Conservation (phyloP, 2,888 invertebrate genomes). For the Machimus rusticus region DNA sequence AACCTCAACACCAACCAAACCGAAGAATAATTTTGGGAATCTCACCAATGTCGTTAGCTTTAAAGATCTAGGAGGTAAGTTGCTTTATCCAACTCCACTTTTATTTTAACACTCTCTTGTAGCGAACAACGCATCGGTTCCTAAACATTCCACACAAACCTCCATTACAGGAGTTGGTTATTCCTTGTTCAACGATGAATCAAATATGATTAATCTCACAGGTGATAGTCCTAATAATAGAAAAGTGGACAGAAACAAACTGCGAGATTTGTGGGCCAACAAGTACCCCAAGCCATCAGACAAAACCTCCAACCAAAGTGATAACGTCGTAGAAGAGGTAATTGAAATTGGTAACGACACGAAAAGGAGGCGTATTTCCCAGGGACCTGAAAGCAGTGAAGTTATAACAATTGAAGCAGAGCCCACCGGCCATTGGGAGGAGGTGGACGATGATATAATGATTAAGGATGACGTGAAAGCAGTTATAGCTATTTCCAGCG, state of each 20-base stretch:
- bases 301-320: not conserved
- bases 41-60: conserved; percentile 55
- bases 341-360: not conserved
- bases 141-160: not conserved
- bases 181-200: not conserved
- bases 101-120: not conserved
- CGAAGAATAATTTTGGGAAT: conserved; percentile 47
- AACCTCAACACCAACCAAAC: conserved; percentile 36
- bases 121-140: not conserved
- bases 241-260: conserved; percentile 41
- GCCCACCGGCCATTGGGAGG: conserved; percentile 49
- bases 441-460: conserved; percentile 57
- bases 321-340: not conserved
- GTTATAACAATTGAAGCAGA: conserved; percentile 6
- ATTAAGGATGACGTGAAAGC: conserved; percentile 49
- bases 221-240: not conserved
- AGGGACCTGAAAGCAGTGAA: not conserved
- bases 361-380: conserved; percentile 53
- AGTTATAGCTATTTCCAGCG: conserved; percentile 50
- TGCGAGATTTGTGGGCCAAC: conserved; percentile 56
- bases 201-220: not conserved
- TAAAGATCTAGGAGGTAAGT: conserved; percentile 48
- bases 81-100: not conserved
- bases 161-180: not conserved
- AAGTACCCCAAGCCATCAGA: conserved; percentile 50